A percentile compares a stretch with the other conserved stretches of the same genome.
Conservation (phyloP, 1,140 invertebrate genomes). For the Micrasema minimum region DNA sequence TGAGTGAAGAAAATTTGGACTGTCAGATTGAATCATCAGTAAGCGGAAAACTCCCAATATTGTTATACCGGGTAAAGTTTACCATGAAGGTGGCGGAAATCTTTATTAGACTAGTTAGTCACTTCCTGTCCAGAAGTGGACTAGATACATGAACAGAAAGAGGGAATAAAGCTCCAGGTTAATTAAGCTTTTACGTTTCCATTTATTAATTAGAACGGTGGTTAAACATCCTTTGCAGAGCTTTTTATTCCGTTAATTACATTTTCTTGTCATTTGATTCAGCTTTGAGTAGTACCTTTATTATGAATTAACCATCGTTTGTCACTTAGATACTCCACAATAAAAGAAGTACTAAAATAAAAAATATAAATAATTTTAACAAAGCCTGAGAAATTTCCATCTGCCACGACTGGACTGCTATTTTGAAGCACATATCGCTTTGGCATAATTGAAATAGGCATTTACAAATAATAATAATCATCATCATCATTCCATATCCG, state of each 20-base stretch:
- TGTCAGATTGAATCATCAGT: constrained; percentile 28
- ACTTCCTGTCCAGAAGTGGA: constrained; percentile 15
- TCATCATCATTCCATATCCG: too few relatives aligned
- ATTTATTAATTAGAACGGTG: constrained; percentile 10
- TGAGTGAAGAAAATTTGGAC: neutral
- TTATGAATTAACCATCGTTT: too few relatives aligned
- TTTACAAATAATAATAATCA: too few relatives aligned
- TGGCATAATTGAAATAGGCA: too few relatives aligned
- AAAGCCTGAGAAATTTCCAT: too few relatives aligned
- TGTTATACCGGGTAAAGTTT: constrained; percentile 9
- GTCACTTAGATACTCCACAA: too few relatives aligned
- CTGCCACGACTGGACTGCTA: too few relatives aligned
- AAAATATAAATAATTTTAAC: too few relatives aligned
- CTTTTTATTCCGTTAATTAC: neutral
- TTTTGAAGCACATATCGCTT: too few relatives aligned
- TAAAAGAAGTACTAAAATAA: too few relatives aligned
- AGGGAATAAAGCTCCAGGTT: neutral
- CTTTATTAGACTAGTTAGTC: constrained; percentile 19
- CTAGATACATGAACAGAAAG: neutral
- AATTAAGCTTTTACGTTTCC: constrained; percentile 9
- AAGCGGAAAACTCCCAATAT: constrained; percentile 12
- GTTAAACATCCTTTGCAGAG: constrained; percentile 7
- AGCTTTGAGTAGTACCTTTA: too few relatives aligned
- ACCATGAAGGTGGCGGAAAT: constrained; percentile 16
- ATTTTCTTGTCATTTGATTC: constrained; percentile 3